phyloP scores from a whole-genome alignment of 2,797 vertebrate species.

The Spondyliosoma cantharus region DNA sequence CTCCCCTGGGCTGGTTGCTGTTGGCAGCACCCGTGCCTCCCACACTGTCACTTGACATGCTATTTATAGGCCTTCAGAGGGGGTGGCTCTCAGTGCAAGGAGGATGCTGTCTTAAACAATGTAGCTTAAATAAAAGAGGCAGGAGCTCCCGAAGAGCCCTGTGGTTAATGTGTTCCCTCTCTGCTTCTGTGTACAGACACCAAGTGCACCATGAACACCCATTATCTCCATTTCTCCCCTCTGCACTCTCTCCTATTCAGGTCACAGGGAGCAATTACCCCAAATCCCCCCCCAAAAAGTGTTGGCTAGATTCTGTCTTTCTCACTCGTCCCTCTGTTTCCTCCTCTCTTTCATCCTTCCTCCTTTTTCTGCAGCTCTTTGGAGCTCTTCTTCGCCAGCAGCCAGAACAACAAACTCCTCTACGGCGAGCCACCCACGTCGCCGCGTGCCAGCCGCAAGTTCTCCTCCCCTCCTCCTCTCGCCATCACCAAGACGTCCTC shows the following conservation, averaged over 20 bases:
- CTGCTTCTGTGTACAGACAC: conserved; percentile 52
- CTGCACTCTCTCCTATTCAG: conserved; percentile 15
- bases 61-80: conserved; percentile 87
- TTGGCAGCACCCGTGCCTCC: conserved; percentile 84
- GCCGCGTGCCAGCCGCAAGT: conserved; percentile 93
- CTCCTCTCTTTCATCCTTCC: background rate
- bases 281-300: conserved; percentile 22
- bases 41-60: conserved; percentile 86
- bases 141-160: conserved; percentile 73
- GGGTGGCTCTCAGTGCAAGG: conserved; percentile 84
- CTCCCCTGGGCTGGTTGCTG: conserved; percentile 84
- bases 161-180: conserved; percentile 67
- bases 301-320: conserved; percentile 24
- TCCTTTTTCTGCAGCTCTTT: conserved; percentile 84
- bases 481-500: conserved; percentile 92
- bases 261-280: conserved; percentile 2
- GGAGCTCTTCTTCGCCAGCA: conserved; percentile 95
- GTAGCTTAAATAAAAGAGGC: conserved; percentile 82
- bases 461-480: conserved; percentile 94
- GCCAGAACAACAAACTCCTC: conserved; percentile 95
- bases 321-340: background rate
- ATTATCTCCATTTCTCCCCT: conserved; percentile 25
- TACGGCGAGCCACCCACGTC: conserved; percentile 96
- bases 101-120: conserved; percentile 86
- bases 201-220: conserved; percentile 32